phyloP scores from a whole-genome alignment of 2,797 vertebrate species.

The Pangasius larnaudii region DNA sequence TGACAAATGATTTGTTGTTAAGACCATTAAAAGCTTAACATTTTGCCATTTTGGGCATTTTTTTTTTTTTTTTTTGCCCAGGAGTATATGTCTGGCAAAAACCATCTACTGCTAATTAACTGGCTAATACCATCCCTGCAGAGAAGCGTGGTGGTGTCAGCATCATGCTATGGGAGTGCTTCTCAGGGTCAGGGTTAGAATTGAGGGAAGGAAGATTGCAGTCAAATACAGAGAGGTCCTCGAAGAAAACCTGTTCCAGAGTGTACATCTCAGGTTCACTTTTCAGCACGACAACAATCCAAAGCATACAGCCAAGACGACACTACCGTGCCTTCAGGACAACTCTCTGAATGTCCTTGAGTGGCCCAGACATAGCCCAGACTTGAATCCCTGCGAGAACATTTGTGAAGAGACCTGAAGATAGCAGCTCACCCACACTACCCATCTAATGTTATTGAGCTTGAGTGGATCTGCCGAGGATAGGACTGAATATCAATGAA shows the following conservation, averaged over 20 bases:
- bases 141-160: neutral
- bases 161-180: neutral
- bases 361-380: neutral
- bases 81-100: neutral
- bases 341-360: slow-evolving; percentile 7
- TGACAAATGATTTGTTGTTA: too few relatives aligned
- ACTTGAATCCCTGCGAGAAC: neutral
- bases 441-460: too few relatives aligned
- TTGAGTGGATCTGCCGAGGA: too few relatives aligned
- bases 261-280: neutral
- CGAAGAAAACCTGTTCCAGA: neutral
- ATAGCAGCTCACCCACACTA: neutral
- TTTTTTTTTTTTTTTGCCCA: too few relatives aligned
- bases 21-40: too few relatives aligned
- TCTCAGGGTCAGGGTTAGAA: neutral
- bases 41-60: too few relatives aligned
- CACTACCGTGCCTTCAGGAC: neutral
- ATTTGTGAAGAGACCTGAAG: neutral
- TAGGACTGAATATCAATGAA: too few relatives aligned
- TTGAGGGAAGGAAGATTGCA: neutral
- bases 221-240: neutral
- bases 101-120: neutral
- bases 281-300: neutral
- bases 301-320: neutral
- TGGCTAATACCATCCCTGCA: neutral